Evolutionary conservation across 2,888 invertebrate genomes (phyloP), one percentile per base, ranked within the genome.

Genomic region (Dioctria linearis): DNA sequence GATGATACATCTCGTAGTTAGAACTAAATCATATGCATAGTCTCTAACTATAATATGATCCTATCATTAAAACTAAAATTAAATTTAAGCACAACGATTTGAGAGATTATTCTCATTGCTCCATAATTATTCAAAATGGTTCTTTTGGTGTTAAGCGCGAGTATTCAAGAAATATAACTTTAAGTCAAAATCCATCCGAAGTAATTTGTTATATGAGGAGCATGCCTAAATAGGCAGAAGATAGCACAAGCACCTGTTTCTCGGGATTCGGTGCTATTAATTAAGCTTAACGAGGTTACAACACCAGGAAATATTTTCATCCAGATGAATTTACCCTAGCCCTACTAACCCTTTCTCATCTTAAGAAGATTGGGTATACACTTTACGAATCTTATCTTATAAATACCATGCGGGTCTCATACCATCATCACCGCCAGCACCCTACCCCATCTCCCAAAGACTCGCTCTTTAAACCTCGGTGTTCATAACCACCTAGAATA

Each of bases 241-340:
- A 79, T 42, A 67, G 39, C 11, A 25, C 37, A 83, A 83, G 82
- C 84, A 84, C 84, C 84, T 84, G 83, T 69, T 83, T 85, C 85
- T 84, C 85, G 87, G 87, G 86, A 86, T 86, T 87, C 86, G 86
- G 85, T 88, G 88, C 88, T 88, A 88, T 88, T 88, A 88, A 88
- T 88, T 88, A 88, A 88, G 87, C 88, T 88, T 88, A 88, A 88
- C 88, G 88, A 88, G 87, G 88, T 88, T 88, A 88, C 88, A 88
- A 86, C 86, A 86, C 85, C 71, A 71, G 80, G 76, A 80, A 76
- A 76, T 76, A 63, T 76, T 63, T 76, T 46, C 63, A 61, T 63
- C 76, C 63, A 76, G 65, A 61, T 80, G 43, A 76, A 51, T 76
- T 76, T 76, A 76, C 42, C 76, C 63, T 43, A 63, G 61, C 65